These are phyloP conservation scores for Apodemia mormo DNA, from an alignment of 2,888 invertebrate genomes.

Conservation along the genomic window DNA sequence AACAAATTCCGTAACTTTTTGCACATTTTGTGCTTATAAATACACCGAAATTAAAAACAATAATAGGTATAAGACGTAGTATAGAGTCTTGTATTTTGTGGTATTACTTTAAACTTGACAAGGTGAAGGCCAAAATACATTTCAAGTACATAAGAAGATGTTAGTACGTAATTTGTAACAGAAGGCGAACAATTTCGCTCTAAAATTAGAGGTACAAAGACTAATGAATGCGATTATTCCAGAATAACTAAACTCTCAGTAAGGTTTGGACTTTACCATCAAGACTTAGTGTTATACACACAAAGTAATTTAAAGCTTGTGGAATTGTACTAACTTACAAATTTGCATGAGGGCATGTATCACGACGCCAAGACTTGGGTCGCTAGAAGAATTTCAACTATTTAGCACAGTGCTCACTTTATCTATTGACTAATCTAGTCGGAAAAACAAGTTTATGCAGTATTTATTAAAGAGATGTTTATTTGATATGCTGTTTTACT, in stretches of 20 bases:
- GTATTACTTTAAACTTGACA: not conserved
- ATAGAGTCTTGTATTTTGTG: too few relatives aligned
- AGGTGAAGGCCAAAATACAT: not conserved
- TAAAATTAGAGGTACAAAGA: constrained; percentile 58
- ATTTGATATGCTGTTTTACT: not conserved
- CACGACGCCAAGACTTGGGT: constrained; percentile 27
- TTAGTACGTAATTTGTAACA: constrained; percentile 17
- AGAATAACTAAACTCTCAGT: constrained; percentile 51
- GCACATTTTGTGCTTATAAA: too few relatives aligned
- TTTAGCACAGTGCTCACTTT: constrained; percentile 41
- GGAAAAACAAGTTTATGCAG: not conserved
- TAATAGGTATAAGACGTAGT: too few relatives aligned
- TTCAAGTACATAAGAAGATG: constrained; percentile 11
- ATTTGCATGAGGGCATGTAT: constrained; percentile 22
- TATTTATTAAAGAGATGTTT: not conserved
- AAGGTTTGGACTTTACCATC: constrained; percentile 36
- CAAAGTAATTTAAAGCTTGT: constrained; percentile 15
- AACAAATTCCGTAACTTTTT: too few relatives aligned
- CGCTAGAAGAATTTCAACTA: constrained; percentile 40
- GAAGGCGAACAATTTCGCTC: constrained; percentile 44
- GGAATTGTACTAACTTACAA: constrained; percentile 23
- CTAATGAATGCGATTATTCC: constrained; percentile 73
- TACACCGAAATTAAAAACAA: too few relatives aligned
- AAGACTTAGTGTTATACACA: constrained; percentile 29
- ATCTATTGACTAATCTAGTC: constrained; percentile 38